phyloP scores from a whole-genome alignment of 1,140 invertebrate species.

The Chymomyza costata region DNA sequence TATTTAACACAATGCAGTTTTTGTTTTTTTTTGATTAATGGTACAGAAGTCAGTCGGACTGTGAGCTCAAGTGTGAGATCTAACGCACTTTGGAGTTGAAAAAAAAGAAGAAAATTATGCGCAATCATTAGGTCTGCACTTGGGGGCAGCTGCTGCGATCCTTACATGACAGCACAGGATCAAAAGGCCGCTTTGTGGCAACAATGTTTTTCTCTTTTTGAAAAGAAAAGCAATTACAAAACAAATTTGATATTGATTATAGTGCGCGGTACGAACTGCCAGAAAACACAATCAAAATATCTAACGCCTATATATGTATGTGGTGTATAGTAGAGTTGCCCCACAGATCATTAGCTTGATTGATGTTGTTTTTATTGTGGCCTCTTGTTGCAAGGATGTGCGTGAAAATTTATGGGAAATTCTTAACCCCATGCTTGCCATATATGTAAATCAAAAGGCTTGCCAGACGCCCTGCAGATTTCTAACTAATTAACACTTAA shows the following conservation, averaged over 20 bases:
- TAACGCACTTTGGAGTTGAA: slow-evolving; percentile 34
- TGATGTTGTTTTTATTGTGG: slow-evolving; percentile 34
- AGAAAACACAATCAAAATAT: slow-evolving; percentile 61
- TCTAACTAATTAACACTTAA: slow-evolving; percentile 72
- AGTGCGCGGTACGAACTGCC: slow-evolving; percentile 57
- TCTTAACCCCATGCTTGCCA: slow-evolving; percentile 18
- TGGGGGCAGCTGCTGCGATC: slow-evolving; percentile 59
- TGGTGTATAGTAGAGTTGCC: slow-evolving; percentile 12
- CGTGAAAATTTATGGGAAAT: slow-evolving; percentile 22
- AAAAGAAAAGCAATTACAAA: slow-evolving; percentile 47
- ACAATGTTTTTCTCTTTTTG: no score
- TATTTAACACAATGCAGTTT: slow-evolving; percentile 35
- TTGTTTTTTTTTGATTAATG: slow-evolving; percentile 49
- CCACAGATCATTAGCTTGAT: slow-evolving; percentile 64
- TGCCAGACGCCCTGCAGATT: slow-evolving; percentile 58
- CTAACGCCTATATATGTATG: slow-evolving; percentile 26
- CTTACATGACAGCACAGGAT: slow-evolving; percentile 69
- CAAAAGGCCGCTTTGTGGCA: slow-evolving; percentile 55
- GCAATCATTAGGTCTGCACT: slow-evolving; percentile 60
- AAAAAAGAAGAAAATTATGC: slow-evolving; percentile 61
- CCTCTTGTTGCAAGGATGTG: slow-evolving; percentile 46
- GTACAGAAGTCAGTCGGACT: slow-evolving; percentile 3
- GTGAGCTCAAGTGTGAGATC: slow-evolving; percentile 47
- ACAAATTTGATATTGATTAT: slow-evolving; percentile 72
- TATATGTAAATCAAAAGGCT: slow-evolving; percentile 59